Evolutionary conservation across 2,797 vertebrate genomes (phyloP).

Genomic region (Lagorchestes hirsutus): DNA sequence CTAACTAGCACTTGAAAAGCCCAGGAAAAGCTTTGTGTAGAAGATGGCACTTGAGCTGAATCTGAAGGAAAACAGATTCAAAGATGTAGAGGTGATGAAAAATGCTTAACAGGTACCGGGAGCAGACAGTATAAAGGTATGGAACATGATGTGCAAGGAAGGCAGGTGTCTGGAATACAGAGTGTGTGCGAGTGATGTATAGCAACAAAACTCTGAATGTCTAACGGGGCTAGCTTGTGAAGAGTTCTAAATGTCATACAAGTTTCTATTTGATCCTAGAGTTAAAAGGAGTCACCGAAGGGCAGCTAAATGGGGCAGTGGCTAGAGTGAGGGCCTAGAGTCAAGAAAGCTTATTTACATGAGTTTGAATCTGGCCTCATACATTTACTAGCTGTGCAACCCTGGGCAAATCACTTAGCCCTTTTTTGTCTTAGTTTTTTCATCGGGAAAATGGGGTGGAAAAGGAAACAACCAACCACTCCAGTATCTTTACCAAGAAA

Average conservation of each 20-base stretch:
- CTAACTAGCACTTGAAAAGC: background rate
- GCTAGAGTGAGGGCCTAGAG: background rate
- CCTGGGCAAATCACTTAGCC: background rate
- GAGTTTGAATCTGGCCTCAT: background rate
- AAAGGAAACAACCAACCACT: background rate
- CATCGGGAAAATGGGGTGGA: background rate
- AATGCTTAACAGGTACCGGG: background rate
- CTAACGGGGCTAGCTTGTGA: background rate
- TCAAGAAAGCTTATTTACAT: background rate
- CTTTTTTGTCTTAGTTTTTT: background rate
- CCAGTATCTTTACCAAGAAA: background rate
- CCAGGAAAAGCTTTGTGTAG: background rate
- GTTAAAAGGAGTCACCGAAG: background rate
- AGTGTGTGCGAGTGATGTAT: background rate
- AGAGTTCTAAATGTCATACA: background rate
- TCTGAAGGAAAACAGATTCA: background rate
- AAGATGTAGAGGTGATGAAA: background rate
- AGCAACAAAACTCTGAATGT: background rate
- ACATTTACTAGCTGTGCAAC: background rate
- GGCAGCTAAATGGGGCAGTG: background rate
- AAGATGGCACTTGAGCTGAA: background rate
- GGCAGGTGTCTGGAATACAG: background rate
- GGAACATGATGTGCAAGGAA: background rate
- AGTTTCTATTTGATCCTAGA: background rate
- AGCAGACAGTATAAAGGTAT: background rate